phyloP scores from a whole-genome alignment of 2,113 vertebrate genomes.

The Dasyornis broadbenti region DNA sequence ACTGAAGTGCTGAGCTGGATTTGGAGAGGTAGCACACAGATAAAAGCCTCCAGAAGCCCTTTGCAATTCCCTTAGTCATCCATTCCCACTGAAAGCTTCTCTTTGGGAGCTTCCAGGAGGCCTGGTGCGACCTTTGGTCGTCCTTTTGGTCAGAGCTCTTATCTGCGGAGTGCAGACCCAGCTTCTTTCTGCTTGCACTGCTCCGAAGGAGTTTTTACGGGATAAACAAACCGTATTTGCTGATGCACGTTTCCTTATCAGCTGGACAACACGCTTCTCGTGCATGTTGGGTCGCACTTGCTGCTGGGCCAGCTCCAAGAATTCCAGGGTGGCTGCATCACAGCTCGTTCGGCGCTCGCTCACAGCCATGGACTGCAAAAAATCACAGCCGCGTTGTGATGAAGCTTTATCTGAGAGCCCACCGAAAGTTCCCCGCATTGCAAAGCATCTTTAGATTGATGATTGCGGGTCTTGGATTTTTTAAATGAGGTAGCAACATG shows the following conservation, averaged over 20 bases:
- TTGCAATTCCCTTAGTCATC: constrained; percentile 50
- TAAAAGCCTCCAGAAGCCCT: constrained; percentile 29
- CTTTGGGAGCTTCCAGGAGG: constrained; percentile 33
- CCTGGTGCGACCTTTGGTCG: background rate
- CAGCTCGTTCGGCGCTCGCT: accelerated
- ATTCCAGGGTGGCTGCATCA: background rate
- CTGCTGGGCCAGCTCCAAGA: constrained; percentile 39
- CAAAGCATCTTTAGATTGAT: background rate
- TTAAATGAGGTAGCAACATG: background rate
- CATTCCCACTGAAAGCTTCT: constrained; percentile 14
- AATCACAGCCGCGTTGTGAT: background rate
- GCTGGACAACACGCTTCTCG: background rate
- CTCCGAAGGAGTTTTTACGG: background rate
- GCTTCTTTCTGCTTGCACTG: background rate
- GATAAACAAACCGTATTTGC: constrained; percentile 51
- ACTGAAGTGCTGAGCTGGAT: background rate
- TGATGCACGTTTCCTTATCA: constrained; percentile 42
- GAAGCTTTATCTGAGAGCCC: background rate
- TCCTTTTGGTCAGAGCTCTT: constrained; percentile 42
- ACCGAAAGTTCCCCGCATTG: accelerated
- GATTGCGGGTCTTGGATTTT: background rate
- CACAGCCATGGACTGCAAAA: background rate
- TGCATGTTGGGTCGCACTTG: background rate
- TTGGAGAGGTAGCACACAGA: constrained; percentile 12
- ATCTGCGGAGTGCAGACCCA: constrained; percentile 16